A percentile compares a stretch with the other conserved stretches of the same genome.
These are phyloP conservation scores for Periplaneta americana DNA, from an alignment of 1,140 invertebrate genomes.

Conservation along the genomic window DNA sequence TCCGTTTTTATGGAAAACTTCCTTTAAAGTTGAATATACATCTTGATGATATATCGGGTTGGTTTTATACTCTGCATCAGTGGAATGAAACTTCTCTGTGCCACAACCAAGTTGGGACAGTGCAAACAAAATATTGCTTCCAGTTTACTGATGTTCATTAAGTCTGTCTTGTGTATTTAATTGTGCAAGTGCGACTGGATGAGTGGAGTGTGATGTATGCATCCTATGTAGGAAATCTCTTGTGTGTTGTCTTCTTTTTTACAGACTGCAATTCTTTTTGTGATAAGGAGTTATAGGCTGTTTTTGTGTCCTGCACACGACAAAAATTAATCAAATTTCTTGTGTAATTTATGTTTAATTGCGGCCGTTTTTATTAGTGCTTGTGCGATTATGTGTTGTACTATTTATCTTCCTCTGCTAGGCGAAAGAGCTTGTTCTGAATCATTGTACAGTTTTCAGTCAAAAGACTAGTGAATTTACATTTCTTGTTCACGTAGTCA, in stretches of 20 bases:
- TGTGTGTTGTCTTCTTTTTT: background rate
- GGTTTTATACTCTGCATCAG: background rate
- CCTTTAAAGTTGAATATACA: background rate
- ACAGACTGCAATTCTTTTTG: background rate
- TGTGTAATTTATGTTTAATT: background rate
- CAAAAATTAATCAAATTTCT: background rate
- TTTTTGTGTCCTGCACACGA: background rate
- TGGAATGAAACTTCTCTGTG: background rate
- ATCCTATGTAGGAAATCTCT: background rate
- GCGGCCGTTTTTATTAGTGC: background rate
- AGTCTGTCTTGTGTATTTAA: background rate
- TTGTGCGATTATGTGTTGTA: background rate
- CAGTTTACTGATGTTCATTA: too few relatives aligned
- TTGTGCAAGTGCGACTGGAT: background rate
- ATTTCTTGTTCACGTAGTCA: background rate
- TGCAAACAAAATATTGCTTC: background rate
- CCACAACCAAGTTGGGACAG: background rate
- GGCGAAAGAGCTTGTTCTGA: background rate
- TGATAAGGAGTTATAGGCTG: background rate
- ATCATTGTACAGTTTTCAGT: background rate
- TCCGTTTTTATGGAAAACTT: background rate
- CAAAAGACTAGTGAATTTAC: background rate
- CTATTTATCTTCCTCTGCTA: background rate
- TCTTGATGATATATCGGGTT: background rate
- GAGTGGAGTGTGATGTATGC: background rate